Percentiles rank a stretch among this genome's conserved stretches.
phyloP scores from a whole-genome alignment of 2,113 vertebrate species.

The Colossoma macropomum region DNA sequence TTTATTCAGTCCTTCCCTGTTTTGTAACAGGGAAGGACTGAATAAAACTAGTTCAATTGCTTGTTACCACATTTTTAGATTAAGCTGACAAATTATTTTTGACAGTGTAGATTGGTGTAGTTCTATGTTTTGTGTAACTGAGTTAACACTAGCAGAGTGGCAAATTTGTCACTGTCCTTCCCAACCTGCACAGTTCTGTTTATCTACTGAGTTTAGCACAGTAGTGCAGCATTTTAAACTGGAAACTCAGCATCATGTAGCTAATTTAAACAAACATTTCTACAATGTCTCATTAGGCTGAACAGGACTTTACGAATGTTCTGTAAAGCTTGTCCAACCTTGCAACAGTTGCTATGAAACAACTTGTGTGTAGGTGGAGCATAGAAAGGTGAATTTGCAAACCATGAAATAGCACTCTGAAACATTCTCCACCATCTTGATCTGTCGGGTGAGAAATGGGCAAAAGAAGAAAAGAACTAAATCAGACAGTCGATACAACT shows the following conservation, averaged over 20 bases:
- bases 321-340: not conserved
- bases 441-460: not conserved
- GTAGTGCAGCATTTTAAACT: not conserved
- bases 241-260: not conserved
- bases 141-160: too few relatives aligned
- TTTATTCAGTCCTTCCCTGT: too few relatives aligned
- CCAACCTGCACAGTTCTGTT: not conserved
- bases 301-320: not conserved
- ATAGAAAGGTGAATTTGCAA: not conserved
- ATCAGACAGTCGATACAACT: slow-evolving; percentile 52
- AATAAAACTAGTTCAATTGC: too few relatives aligned
- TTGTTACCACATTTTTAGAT: too few relatives aligned
- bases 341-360: not conserved
- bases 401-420: not conserved
- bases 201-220: not conserved
- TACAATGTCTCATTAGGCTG: not conserved
- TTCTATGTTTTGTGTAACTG: too few relatives aligned
- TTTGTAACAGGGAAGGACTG: too few relatives aligned
- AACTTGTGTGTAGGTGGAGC: not conserved
- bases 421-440: not conserved
- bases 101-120: too few relatives aligned
- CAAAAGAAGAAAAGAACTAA: slow-evolving; percentile 40
- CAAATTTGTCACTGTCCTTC: too few relatives aligned
- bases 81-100: too few relatives aligned
- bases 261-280: too few relatives aligned